phyloP scores from a whole-genome alignment of 2,888 invertebrate species.

The Pelosia muscerda region DNA sequence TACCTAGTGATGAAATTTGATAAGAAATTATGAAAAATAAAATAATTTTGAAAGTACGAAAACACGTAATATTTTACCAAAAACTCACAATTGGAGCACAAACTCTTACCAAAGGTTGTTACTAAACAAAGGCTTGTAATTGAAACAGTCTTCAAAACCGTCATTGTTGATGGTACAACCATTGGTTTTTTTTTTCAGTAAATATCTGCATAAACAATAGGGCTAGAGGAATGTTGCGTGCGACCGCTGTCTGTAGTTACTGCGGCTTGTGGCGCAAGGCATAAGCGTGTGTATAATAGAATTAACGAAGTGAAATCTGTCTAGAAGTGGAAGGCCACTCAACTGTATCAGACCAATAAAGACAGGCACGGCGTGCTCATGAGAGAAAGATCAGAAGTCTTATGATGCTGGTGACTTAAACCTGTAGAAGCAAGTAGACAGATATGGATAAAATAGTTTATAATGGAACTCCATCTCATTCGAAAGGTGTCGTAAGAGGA shows the following conservation, averaged over 20 bases:
- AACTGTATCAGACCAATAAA: background rate
- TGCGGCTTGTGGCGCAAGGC: conserved; percentile 21
- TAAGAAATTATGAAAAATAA: too few relatives aligned
- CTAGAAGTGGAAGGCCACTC: background rate
- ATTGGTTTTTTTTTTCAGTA: conserved; percentile 34
- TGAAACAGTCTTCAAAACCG: conserved; percentile 21
- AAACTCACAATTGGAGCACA: conserved; percentile 3
- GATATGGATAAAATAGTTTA: too few relatives aligned
- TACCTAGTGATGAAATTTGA: too few relatives aligned
- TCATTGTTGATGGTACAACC: conserved; percentile 43
- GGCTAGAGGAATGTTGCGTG: conserved; percentile 40
- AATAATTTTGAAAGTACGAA: too few relatives aligned
- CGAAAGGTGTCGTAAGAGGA: too few relatives aligned
- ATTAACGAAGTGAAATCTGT: conserved; percentile 11
- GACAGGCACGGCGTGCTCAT: background rate
- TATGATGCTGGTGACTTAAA: background rate
- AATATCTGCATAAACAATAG: conserved; percentile 50
- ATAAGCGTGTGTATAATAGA: background rate
- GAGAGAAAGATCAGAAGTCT: background rate
- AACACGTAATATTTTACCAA: background rate
- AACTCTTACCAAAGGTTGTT: conserved; percentile 4
- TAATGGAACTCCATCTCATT: too few relatives aligned
- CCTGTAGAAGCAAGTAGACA: background rate
- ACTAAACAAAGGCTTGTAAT: conserved; percentile 28
- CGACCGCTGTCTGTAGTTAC: conserved; percentile 25